phyloP scores from a whole-genome alignment of 2,797 vertebrate species.

The Tympanoctomys barrerae region DNA sequence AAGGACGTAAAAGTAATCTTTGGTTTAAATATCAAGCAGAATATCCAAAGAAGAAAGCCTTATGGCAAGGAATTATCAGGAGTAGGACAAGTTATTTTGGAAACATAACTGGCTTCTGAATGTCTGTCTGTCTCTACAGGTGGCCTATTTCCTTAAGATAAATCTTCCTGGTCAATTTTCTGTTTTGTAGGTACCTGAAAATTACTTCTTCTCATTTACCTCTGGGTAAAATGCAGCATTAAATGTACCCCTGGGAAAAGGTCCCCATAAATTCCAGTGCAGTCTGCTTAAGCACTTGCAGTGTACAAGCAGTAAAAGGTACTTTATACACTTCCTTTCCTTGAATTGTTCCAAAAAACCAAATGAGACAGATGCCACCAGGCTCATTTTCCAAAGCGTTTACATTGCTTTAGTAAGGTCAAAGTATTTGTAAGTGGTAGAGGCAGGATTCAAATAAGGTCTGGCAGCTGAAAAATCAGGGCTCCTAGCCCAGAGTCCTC shows the following conservation, averaged over 20 bases:
- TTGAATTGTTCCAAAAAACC: neutral
- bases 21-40: conserved; percentile 26
- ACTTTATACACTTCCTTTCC: neutral
- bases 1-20: conserved; percentile 32
- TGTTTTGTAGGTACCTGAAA: conserved; percentile 35
- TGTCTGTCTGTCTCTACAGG: conserved; percentile 13
- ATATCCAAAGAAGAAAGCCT: neutral
- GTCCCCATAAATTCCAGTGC: conserved; percentile 23
- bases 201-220: conserved; percentile 58
- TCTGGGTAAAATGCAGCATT: conserved; percentile 42
- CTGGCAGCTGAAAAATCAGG: neutral
- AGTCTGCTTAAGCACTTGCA: neutral
- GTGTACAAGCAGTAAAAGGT: neutral
- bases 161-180: conserved; percentile 64
- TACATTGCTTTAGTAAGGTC: neutral
- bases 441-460: neutral
- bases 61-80: conserved; percentile 36
- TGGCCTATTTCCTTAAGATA: conserved; percentile 61
- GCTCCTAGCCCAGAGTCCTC: neutral
- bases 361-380: neutral
- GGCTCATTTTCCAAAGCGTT: conserved; percentile 40
- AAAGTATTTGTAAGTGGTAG: neutral
- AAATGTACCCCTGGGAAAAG: neutral
- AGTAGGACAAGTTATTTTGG: conserved; percentile 45
- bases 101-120: conserved; percentile 38